Evolutionary conservation across 92 coral and sea anemone genomes (phyloP).

Genomic region (Umimayanthus kanabou): DNA sequence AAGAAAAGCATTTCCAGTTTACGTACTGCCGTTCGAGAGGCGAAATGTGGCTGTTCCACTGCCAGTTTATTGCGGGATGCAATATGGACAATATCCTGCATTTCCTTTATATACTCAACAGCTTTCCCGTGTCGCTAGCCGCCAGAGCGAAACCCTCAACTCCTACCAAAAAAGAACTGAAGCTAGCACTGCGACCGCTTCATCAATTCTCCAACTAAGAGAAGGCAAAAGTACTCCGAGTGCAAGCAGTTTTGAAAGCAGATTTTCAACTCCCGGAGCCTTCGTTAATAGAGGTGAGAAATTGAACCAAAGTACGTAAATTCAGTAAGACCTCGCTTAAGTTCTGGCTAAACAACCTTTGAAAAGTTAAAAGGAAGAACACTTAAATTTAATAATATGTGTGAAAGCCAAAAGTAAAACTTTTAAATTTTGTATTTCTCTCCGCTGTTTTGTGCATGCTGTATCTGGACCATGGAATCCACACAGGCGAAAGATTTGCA

Average conservation of each 20-base stretch:
- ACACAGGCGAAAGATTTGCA: not conserved
- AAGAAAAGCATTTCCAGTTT: slow-evolving; percentile 27
- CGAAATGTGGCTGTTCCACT: slow-evolving; percentile 27
- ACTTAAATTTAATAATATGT: not conserved
- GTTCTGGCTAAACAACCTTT: not conserved
- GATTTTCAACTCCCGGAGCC: slow-evolving; percentile 4
- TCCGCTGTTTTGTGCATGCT: not conserved
- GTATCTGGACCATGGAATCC: not conserved
- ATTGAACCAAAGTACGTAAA: slow-evolving; percentile 27
- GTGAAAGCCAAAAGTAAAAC: not conserved
- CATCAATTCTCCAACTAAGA: not conserved
- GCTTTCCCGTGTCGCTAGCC: slow-evolving; percentile 25
- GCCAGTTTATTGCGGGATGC: slow-evolving; percentile 33
- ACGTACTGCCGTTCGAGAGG: slow-evolving; percentile 33
- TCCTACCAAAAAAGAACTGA: slow-evolving; percentile 22
- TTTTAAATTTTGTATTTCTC: slow-evolving; percentile 2
- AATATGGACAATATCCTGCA: slow-evolving; percentile 30
- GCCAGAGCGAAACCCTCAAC: slow-evolving; percentile 30
- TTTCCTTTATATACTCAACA: slow-evolving; percentile 34
- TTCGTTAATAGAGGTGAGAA: slow-evolving; percentile 19
- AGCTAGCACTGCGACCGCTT: slow-evolving; percentile 2
- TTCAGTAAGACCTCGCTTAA: slow-evolving; percentile 13
- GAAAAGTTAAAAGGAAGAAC: slow-evolving; percentile 1
- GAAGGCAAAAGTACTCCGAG: slow-evolving; percentile 18
- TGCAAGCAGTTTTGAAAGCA: slow-evolving; percentile 16